Evolutionary conservation across 2,113 vertebrate genomes (phyloP).

Genomic region (Emydocephalus ijimae): DNA sequence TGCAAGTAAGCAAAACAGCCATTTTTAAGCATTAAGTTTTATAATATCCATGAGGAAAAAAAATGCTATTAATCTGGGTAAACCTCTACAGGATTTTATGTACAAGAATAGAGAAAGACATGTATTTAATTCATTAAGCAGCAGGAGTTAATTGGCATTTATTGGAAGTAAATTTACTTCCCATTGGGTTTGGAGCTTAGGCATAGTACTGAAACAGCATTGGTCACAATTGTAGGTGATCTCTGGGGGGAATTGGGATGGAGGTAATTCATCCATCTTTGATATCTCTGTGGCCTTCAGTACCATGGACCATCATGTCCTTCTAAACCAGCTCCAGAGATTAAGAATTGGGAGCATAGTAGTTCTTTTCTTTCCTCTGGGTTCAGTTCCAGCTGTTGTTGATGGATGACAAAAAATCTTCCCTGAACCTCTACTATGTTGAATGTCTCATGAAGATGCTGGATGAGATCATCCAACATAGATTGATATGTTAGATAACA

Average conservation of each 20-base stretch:
- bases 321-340: background rate
- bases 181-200: background rate
- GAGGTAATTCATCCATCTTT: background rate
- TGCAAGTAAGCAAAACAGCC: background rate
- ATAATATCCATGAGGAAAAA: background rate
- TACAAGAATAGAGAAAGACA: background rate
- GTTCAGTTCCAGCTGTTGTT: background rate
- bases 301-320: background rate
- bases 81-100: background rate
- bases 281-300: background rate
- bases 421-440: background rate
- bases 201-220: background rate
- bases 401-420: background rate
- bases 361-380: background rate
- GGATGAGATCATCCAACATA: background rate
- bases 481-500: background rate
- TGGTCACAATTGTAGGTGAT: background rate
- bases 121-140: slow-evolving; percentile 10
- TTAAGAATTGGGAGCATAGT: background rate
- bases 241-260: background rate
- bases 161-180: background rate
- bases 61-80: background rate
- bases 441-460: background rate
- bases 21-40: background rate
- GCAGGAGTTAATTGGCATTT: background rate